These are phyloP conservation scores for Muntiacus muntjak DNA, from an alignment of 2,113 vertebrate species.

Conservation along the genomic window DNA sequence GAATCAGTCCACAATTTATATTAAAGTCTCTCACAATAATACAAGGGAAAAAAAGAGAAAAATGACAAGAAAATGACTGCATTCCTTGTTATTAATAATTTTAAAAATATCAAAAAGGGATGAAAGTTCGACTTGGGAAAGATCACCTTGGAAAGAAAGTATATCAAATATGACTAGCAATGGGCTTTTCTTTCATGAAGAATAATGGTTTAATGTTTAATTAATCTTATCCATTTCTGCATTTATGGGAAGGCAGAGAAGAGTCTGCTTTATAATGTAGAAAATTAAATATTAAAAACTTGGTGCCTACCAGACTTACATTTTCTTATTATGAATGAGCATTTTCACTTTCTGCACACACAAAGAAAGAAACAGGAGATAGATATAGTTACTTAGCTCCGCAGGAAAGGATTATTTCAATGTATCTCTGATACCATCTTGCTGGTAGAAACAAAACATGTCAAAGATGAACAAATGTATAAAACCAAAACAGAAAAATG, in stretches of 20 bases:
- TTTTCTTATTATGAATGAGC: slow-evolving; percentile 82
- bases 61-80: slow-evolving; percentile 52
- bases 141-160: slow-evolving; percentile 79
- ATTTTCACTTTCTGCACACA: slow-evolving; percentile 80
- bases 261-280: slow-evolving; percentile 84
- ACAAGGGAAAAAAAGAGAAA: slow-evolving; percentile 41
- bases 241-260: slow-evolving; percentile 81
- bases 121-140: slow-evolving; percentile 55
- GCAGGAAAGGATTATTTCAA: slow-evolving; percentile 72
- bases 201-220: slow-evolving; percentile 85
- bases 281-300: slow-evolving; percentile 87
- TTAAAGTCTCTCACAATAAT: slow-evolving; percentile 59
- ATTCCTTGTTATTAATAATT: slow-evolving; percentile 67
- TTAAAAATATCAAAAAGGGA: slow-evolving; percentile 41
- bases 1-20: slow-evolving; percentile 69
- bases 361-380: slow-evolving; percentile 71
- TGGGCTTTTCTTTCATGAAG: slow-evolving; percentile 77
- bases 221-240: slow-evolving; percentile 84
- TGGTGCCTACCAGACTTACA: slow-evolving; percentile 83
- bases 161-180: slow-evolving; percentile 76
- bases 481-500: slow-evolving; percentile 65
- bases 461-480: slow-evolving; percentile 68
- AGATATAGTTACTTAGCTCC: slow-evolving; percentile 76
- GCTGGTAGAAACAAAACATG: slow-evolving; percentile 70
- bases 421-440: slow-evolving; percentile 60